A percentile compares a stretch with the other conserved stretches of the same genome.
phyloP scores from a whole-genome alignment of 2,113 vertebrate species.

The Pterophyllum scalare region DNA sequence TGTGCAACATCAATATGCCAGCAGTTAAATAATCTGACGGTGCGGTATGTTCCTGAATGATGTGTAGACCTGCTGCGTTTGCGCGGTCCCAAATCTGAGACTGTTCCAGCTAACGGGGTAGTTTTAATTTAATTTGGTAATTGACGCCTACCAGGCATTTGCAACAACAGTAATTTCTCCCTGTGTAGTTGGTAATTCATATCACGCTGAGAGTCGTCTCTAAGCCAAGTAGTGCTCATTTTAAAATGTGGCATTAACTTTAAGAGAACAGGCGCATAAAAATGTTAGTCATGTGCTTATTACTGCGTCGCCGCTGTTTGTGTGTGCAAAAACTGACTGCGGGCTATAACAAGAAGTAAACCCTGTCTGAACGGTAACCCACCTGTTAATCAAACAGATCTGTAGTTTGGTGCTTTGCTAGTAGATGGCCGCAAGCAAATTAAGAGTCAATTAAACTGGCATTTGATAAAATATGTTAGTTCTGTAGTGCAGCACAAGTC shows the following conservation, averaged over 20 bases:
- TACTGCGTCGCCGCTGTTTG: background rate
- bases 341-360: background rate
- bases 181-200: background rate
- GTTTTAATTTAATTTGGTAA: background rate
- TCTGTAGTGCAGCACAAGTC: no score
- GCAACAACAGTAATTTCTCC: fast-evolving
- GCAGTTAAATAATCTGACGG: fast-evolving
- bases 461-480: no score
- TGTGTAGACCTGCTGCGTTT: background rate
- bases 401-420: fast-evolving
- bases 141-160: fast-evolving
- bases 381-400: background rate
- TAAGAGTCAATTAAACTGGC: no score
- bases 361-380: background rate
- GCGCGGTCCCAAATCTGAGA: background rate
- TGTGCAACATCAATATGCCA: background rate
- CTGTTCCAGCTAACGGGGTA: background rate
- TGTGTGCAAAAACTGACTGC: fast-evolving
- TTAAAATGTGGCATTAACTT: background rate
- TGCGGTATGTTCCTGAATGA: fast-evolving
- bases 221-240: fast-evolving
- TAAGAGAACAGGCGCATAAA: background rate
- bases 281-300: background rate
- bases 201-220: background rate
- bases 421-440: no score